phyloP scores from a whole-genome alignment of 1,140 invertebrate genomes.

The Formica selysi region DNA sequence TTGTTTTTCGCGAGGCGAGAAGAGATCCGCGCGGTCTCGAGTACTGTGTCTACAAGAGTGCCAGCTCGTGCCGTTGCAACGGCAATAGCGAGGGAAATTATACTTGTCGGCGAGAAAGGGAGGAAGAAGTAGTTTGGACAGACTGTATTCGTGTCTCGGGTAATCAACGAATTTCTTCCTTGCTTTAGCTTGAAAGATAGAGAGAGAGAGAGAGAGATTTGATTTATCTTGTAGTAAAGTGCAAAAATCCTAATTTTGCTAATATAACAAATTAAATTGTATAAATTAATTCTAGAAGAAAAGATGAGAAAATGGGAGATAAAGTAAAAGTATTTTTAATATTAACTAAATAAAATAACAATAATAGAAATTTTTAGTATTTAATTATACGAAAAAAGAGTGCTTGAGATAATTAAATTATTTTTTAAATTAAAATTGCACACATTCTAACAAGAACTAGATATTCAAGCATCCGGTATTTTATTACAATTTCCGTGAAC shows the following conservation, averaged over 20 bases:
- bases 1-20: slow-evolving; percentile 67
- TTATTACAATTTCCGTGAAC: neutral
- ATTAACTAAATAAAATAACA: neutral
- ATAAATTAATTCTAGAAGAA: slow-evolving; percentile 22
- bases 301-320: neutral
- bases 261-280: slow-evolving; percentile 27
- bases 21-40: slow-evolving; percentile 41
- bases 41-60: slow-evolving; percentile 49
- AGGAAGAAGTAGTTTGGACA: slow-evolving; percentile 18
- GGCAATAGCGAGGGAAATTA: slow-evolving; percentile 19
- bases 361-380: neutral
- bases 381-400: neutral
- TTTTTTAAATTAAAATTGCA: neutral
- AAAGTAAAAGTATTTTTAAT: neutral
- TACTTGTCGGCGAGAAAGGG: slow-evolving; percentile 1
- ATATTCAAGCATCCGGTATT: neutral
- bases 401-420: neutral
- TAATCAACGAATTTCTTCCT: slow-evolving; percentile 39
- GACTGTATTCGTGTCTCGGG: slow-evolving; percentile 16
- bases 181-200: neutral
- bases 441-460: neutral
- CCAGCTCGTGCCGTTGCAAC: slow-evolving; percentile 8
- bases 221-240: slow-evolving; percentile 15
- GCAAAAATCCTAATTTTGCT: slow-evolving; percentile 11
- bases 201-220: neutral